Percentiles rank a stretch among this genome's conserved stretches.
Evolutionary conservation across 1,140 invertebrate genomes (phyloP).

Genomic region (Colletes gigas): DNA sequence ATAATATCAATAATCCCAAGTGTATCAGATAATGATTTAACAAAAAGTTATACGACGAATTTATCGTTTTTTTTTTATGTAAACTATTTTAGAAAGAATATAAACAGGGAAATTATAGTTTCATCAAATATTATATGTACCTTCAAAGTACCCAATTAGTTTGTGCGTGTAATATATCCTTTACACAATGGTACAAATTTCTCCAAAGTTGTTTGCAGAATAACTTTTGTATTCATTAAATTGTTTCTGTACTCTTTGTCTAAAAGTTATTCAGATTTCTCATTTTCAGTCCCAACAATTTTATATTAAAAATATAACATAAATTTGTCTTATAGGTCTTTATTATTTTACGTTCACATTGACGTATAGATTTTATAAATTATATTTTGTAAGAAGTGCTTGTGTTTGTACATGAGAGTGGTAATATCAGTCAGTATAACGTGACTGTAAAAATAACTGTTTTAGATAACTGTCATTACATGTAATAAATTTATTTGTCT

Average conservation of each 20-base stretch:
- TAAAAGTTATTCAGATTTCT: slow-evolving; percentile 25
- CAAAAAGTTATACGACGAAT: slow-evolving; percentile 21
- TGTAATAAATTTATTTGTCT: slow-evolving; percentile 51
- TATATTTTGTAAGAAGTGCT: slow-evolving; percentile 31
- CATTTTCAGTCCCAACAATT: slow-evolving; percentile 31
- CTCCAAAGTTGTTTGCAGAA: background rate
- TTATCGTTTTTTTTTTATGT: slow-evolving; percentile 31
- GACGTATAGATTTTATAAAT: slow-evolving; percentile 25
- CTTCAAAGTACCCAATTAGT: background rate
- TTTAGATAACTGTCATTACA: slow-evolving; percentile 39
- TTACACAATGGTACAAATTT: background rate
- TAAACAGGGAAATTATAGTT: slow-evolving; percentile 1
- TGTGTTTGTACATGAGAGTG: slow-evolving; percentile 27
- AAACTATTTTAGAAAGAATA: slow-evolving; percentile 4
- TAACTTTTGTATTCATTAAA: slow-evolving; percentile 47
- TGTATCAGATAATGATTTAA: slow-evolving; percentile 45
- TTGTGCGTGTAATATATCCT: background rate
- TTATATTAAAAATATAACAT: slow-evolving; percentile 29
- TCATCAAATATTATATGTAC: background rate
- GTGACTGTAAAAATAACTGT: slow-evolving; percentile 36
- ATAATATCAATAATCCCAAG: slow-evolving; percentile 43
- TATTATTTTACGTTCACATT: background rate
- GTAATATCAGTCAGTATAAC: slow-evolving; percentile 29
- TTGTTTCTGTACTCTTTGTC: slow-evolving; percentile 47
- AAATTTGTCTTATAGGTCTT: background rate